A percentile compares a stretch with the other conserved stretches of the same genome.
Conservation (phyloP, 2,797 vertebrate species). For the Pempheris klunzingeri region DNA sequence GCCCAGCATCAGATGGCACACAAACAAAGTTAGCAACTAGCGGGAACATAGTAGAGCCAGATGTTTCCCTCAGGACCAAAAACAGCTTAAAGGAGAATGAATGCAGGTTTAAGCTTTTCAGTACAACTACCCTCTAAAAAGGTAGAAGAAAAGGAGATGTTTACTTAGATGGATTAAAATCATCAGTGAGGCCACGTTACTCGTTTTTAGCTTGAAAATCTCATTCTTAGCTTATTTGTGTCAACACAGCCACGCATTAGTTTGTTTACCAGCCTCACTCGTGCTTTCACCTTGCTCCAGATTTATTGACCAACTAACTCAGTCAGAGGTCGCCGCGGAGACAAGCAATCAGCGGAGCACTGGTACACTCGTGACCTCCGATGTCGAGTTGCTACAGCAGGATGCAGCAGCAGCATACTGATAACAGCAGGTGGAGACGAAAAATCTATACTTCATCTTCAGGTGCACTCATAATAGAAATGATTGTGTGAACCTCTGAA, state of each 20-base stretch:
- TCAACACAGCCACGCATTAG: not conserved
- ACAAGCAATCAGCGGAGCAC: conserved; percentile 62
- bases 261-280: conserved; percentile 34
- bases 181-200: no score
- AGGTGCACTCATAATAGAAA: conserved; percentile 27
- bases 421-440: conserved; percentile 30
- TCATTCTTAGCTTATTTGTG: conserved; percentile 27
- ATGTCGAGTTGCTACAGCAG: conserved; percentile 48
- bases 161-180: no score
- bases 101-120: not conserved
- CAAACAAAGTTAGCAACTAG: not conserved
- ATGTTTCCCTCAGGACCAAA: not conserved
- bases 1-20: not conserved
- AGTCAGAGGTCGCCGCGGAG: conserved; percentile 61
- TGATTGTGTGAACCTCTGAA: conserved; percentile 15
- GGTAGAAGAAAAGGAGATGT: no score
- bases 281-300: conserved; percentile 1
- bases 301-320: conserved; percentile 60
- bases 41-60: not conserved
- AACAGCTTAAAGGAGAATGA: not conserved
- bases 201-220: conserved; percentile 24
- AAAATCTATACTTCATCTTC: conserved; percentile 67
- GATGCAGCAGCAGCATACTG: conserved; percentile 58
- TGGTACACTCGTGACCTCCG: conserved; percentile 56
- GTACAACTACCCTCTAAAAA: no score